Base-by-base conservation (phyloP, 1,140 invertebrate genomes). In the Ceratoteleas bidentatus region DNA sequence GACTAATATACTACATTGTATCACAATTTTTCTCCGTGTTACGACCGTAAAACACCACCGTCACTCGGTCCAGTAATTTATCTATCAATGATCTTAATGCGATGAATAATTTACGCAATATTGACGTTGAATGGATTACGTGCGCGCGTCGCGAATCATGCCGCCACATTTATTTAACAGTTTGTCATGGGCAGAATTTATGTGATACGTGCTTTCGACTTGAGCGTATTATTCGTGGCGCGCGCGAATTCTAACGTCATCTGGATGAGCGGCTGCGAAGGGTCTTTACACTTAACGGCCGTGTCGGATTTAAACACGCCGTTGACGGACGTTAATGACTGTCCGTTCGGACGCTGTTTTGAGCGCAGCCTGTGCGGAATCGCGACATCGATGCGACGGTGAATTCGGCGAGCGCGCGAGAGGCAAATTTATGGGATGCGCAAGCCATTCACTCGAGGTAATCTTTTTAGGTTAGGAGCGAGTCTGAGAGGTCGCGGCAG, bases 31-130 rank as follows among this genome's bases (percentile, higher is more conserved):
- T 14, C 9, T 10, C 6, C 9, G 38, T 64, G 65, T 65, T 65
- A 50, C 47, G 61, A 75, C 58, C n/a, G n/a, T n/a, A n/a, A n/a
- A n/a, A n/a, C n/a, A n/a, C n/a, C n/a, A n/a, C n/a, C 47, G 15
- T 58, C 8, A 43, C 8, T 38, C 38, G 47, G 13, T 62, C 57
- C 54, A 65, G 62, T 69, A 77, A 77, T 77, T 69, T 64, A 68
- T 70, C 62, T 77, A 69, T 77, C 74, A 70, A 50, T 57, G 65
- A 64, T 64, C 65, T 77, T 77, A 77, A 77, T 77, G 69, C 64
- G 32, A 77, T 77, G 58, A 77, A 64, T 77, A 45, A 77, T 77
- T 69, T 62, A 77, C 70, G 60, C 40, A 52, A 58, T 70, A 60
- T 65, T 70, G 36, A 50, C 34, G 65, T 58, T 70, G 33, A 70